Conservation (phyloP, 1,140 invertebrate species). For the Aphidius ervi region DNA sequence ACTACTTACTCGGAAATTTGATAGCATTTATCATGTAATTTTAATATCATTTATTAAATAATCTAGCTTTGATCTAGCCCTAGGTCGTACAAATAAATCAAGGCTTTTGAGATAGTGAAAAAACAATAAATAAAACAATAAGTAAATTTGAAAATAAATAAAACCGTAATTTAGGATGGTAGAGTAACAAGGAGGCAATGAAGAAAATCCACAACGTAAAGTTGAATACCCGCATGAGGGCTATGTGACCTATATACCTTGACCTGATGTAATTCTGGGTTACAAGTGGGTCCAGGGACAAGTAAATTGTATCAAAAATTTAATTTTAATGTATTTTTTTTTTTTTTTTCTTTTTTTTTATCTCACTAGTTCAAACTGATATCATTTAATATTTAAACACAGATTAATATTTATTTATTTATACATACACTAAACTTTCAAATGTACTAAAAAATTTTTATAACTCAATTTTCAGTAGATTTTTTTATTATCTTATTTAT, state of each 20-base stretch:
- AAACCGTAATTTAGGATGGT: slow-evolving; percentile 6
- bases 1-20: no score
- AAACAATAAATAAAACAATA: neutral
- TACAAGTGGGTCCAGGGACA: slow-evolving; percentile 32
- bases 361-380: slow-evolving; percentile 27
- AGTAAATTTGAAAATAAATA: neutral
- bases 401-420: no score
- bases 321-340: no score
- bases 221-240: slow-evolving; percentile 50
- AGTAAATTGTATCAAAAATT: neutral
- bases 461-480: no score
- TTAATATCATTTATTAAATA: no score
- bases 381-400: neutral
- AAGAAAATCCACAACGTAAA: slow-evolving; percentile 17
- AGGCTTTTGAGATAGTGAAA: slow-evolving; percentile 29
- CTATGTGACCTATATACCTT: slow-evolving; percentile 50
- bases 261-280: slow-evolving; percentile 40
- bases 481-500: no score
- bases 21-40: no score
- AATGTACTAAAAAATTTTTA: no score
- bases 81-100: slow-evolving; percentile 35
- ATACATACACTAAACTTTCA: no score
- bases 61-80: slow-evolving; percentile 29
- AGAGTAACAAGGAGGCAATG: slow-evolving; percentile 32
- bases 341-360: slow-evolving; percentile 29